Base-by-base conservation (phyloP, 1,140 invertebrate genomes). In the Nylanderia fulva region DNA sequence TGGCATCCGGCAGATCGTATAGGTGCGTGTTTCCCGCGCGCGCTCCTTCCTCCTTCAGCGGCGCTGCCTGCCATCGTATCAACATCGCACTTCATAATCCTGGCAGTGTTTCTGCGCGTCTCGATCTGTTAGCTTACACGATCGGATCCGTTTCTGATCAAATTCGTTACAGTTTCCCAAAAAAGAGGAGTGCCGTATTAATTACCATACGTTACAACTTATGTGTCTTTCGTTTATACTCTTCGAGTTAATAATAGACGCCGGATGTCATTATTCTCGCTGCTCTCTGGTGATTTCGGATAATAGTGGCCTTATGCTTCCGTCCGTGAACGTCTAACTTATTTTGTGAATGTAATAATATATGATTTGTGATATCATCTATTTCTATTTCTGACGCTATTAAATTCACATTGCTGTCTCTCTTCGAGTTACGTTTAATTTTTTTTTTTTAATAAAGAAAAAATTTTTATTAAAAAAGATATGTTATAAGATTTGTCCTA, bases 81-180 rank as follows among this genome's bases (percentile, higher is more conserved):
- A 91, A 92, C 91, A 91, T 92, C 90, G 92, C 91, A 92, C 91
- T 93, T 93, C 90, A 93, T 94, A 94, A 93, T 90, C 90, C 90
- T 90, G 88, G 91, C 92, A 91, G 91, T 92, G 88, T 93, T 91
- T 91, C 90, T 85, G 91, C 88, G 90, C 90, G 90, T 90, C 91
- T 91, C 91, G 87, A 90, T 91, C 90, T 90, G 88, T 92, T 91
- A 91, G 85, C 89, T 90, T 84, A 86, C 48, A 42, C 85, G 80
- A 86, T 89, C 86, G 76, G 58, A 3, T 33, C 54, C 39, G 61
- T 82, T 76, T 76, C 68, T 76, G 13, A 4, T 80, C n/a, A n/a
- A n/a, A n/a, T 52, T 39, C 18, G 36, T 27, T 68, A 24, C 11
- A 56, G n/a, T 80, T 39, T 54, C 3, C 3, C 27, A 21, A 69